Evolutionary conservation across 2,888 invertebrate genomes (phyloP).

Genomic region (Norana najaformis): DNA sequence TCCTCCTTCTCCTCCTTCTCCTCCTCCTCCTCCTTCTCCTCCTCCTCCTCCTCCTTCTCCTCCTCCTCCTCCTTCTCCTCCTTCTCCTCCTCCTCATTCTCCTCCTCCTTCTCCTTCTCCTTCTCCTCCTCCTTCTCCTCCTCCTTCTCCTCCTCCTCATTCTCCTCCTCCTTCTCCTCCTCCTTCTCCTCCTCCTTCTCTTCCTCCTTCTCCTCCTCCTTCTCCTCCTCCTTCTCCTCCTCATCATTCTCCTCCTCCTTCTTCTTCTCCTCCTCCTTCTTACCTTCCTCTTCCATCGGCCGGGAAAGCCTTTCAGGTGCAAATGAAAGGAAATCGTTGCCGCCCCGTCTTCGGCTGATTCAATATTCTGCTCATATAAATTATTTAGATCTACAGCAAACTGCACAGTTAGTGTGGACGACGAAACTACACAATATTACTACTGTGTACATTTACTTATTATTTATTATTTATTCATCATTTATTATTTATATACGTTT

Average conservation of each 20-base stretch:
- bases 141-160: background rate
- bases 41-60: background rate
- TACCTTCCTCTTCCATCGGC: background rate
- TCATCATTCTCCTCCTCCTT: background rate
- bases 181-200: background rate
- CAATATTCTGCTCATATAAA: background rate
- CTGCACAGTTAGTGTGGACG: background rate
- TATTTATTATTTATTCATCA: too few species aligned
- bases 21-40: background rate
- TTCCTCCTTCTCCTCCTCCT: background rate
- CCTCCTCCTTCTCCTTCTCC: background rate
- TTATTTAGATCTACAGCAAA: background rate
- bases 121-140: too few species aligned
- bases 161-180: background rate
- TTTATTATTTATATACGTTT: too few species aligned
- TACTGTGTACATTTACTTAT: background rate
- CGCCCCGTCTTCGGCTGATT: background rate
- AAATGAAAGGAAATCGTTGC: constrained; percentile 13
- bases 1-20: background rate
- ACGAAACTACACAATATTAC: background rate
- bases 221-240: background rate
- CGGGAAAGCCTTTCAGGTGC: background rate
- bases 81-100: too few species aligned
- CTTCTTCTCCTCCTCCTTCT: background rate
- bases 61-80: background rate